Conservation (phyloP, 2,113 vertebrate genomes). For the Chelonoidis abingdonii region DNA sequence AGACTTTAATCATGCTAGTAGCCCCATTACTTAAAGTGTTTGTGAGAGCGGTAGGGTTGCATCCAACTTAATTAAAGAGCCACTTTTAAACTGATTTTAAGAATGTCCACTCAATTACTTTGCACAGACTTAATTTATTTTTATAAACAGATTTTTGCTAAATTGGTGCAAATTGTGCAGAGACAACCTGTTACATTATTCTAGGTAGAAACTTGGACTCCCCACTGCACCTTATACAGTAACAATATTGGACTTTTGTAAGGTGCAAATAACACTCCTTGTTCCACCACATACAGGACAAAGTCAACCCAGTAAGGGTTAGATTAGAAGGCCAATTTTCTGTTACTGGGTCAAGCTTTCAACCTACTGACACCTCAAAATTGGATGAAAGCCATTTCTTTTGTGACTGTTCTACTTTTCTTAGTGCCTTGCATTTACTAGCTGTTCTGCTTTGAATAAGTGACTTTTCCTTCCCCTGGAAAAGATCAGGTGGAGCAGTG, state of each 20-base stretch:
- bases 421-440: neutral
- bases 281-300: neutral
- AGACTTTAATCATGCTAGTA: neutral
- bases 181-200: neutral
- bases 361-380: neutral
- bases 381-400: neutral
- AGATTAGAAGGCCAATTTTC: neutral
- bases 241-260: neutral
- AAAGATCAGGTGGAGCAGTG: neutral
- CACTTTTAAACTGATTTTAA: neutral
- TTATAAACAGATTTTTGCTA: neutral
- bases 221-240: neutral
- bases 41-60: neutral
- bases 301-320: neutral
- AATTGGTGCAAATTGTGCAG: neutral
- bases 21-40: neutral
- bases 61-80: neutral
- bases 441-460: neutral
- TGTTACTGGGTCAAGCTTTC: neutral
- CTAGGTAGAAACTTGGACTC: neutral
- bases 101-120: neutral
- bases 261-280: neutral
- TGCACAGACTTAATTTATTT: neutral
- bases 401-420: rapidly evolving
- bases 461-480: neutral